Conservation (phyloP, 37 sponge, comb jelly and placozoan species). For the Crambe crambe region DNA sequence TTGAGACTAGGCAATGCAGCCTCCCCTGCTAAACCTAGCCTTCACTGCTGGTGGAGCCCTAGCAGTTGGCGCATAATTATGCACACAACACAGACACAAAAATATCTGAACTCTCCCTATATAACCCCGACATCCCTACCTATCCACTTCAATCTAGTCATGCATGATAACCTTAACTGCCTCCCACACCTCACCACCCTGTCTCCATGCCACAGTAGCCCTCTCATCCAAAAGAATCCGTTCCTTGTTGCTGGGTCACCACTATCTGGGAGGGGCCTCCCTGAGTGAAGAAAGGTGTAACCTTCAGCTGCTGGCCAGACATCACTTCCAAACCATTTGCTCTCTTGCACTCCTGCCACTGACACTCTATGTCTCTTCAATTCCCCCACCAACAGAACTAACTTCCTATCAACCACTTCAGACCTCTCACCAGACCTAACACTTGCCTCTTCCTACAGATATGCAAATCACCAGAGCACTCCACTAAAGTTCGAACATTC, state of each 20-base stretch:
- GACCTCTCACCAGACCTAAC: neutral
- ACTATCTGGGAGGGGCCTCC: neutral
- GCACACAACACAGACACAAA: too few relatives aligned
- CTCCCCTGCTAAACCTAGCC: too few relatives aligned
- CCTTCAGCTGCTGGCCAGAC: conserved; percentile 25
- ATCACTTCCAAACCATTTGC: conserved; percentile 39
- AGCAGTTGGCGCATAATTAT: too few relatives aligned
- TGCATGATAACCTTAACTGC: too few relatives aligned
- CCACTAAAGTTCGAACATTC: neutral
- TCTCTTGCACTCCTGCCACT: conserved; percentile 41
- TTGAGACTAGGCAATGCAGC: too few relatives aligned
- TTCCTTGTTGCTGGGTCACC: neutral
- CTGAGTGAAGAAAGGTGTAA: neutral
- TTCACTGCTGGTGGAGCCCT: too few relatives aligned
- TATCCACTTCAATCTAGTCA: too few relatives aligned
- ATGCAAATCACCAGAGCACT: too few relatives aligned
- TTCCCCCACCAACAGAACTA: neutral
- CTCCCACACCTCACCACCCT: neutral
- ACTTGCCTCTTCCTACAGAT: neutral
- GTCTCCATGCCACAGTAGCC: neutral
- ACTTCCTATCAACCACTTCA: conserved; percentile 19
- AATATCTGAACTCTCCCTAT: too few relatives aligned
- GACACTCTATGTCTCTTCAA: conserved; percentile 4
- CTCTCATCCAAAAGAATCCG: neutral
- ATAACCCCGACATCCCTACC: too few relatives aligned